Evolutionary conservation across 2,113 vertebrate genomes (phyloP).

Genomic region (Melanerpes formicivorus): DNA sequence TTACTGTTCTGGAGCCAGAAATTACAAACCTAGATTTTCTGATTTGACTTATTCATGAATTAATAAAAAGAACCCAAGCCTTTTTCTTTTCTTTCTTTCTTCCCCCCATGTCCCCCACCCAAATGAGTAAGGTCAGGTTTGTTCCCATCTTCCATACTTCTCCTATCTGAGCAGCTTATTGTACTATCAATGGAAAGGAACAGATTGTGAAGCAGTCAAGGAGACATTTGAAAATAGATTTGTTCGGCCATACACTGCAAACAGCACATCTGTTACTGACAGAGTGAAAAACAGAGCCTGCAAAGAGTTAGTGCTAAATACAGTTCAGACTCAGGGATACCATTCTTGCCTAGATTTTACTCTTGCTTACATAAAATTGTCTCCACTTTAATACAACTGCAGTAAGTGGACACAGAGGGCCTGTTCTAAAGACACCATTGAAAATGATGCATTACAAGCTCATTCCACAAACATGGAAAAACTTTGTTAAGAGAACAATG

Average conservation of each 20-base stretch:
- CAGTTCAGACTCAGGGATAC: constrained; percentile 4
- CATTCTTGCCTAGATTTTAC: constrained; percentile 15
- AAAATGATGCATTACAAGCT: constrained; percentile 7
- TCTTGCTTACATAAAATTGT: constrained; percentile 16
- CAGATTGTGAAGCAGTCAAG: constrained; percentile 40
- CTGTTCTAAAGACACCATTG: background rate
- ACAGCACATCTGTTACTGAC: constrained; percentile 58
- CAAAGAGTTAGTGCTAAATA: constrained; percentile 8
- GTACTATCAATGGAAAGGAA: constrained; percentile 6
- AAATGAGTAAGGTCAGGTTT: background rate
- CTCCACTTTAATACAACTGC: background rate
- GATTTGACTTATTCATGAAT: background rate
- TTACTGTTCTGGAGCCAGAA: constrained; percentile 8
- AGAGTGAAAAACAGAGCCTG: constrained; percentile 38
- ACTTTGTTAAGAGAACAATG: background rate
- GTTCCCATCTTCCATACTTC: background rate
- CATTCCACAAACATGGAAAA: constrained; percentile 4
- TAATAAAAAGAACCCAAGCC: background rate
- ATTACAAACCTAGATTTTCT: background rate
- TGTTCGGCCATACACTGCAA: constrained; percentile 23
- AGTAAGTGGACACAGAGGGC: background rate
- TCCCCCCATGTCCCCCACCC: background rate
- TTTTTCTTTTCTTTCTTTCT: background rate
- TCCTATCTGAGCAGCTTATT: constrained; percentile 19
- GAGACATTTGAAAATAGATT: constrained; percentile 45